Conservation (phyloP, 2,797 vertebrate species). For the Premnoplex brunnescens region DNA sequence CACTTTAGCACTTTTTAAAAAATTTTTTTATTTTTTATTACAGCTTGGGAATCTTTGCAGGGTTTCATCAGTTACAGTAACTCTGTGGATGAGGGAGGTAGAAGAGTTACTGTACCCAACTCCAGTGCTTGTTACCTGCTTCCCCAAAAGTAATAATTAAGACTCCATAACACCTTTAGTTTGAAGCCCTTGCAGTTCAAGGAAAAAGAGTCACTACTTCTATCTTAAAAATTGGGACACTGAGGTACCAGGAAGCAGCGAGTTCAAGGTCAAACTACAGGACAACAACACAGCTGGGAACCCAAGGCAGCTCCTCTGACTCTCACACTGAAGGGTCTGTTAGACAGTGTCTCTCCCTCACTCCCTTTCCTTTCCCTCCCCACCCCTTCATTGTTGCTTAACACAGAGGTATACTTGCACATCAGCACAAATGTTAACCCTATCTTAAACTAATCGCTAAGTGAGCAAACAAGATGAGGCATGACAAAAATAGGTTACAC, state of each 20-base stretch:
- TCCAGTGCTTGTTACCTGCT: not conserved
- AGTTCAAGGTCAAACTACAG: conserved; percentile 18
- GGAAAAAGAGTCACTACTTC: not conserved
- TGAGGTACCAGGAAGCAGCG: not conserved
- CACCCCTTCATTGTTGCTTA: not conserved
- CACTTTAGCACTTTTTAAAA: no score
- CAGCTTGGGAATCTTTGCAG: not conserved
- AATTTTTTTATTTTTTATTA: not conserved
- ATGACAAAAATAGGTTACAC: conserved; percentile 48
- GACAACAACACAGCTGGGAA: not conserved
- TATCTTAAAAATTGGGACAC: not conserved
- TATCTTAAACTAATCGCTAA: conserved; percentile 40
- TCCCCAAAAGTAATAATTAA: not conserved
- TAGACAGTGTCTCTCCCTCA: not conserved
- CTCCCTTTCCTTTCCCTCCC: not conserved
- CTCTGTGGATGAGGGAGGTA: not conserved
- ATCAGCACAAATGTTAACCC: conserved; percentile 40
- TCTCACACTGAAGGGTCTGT: not conserved
- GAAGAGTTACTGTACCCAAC: not conserved
- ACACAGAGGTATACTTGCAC: not conserved
- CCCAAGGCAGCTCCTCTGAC: not conserved
- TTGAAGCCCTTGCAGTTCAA: not conserved
- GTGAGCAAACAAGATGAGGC: conserved; percentile 48
- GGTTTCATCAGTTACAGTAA: not conserved
- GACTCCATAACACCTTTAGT: not conserved